Evolutionary conservation across 1,140 invertebrate species (phyloP), one percentile per base, ranked within the genome.

Genomic region (Cryptotermes secundus): DNA sequence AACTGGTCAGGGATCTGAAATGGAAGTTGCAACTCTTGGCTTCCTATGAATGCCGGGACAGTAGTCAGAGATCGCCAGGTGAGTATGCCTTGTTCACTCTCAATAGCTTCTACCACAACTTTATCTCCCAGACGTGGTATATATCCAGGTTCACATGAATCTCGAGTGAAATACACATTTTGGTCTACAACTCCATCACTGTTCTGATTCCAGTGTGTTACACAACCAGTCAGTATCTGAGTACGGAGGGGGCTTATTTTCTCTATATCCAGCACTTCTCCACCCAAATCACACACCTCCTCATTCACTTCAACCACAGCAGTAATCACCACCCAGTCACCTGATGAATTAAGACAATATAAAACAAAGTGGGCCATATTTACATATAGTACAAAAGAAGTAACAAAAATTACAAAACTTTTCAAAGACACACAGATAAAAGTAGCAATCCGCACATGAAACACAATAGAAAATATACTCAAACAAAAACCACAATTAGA

Each of bases 261-360:
- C 84, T 90, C 88, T 4, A 94, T 89, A 86, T 93, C 89, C 80
- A 94, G 88, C 22, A 94, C 89, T 88, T 93, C 87, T 53, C 91
- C 92, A 80, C 86, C 86, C 16, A 90, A 86, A 88, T 92, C 89
- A 2, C 87, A 59, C n/a, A 90, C 89, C 35, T 90, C 86, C 85
- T 90, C 90, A 88, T 93, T 88, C n/a, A 92, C 86, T 87, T 93
- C 91, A 24, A 92, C 89, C 82, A 91, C 88, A 35, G 91, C 91
- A 53, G 91, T 90, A n/a, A 94, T 84, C 86, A 91, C 90, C 22
- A 94, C 81, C 92, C 93, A 94, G 87, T 95, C 94, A 10, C 94
- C 94, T 87, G 92, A 88, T 24, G 92, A 12, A 85, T 72, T 72
- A 72, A 72, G 26, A 19, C 45, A 83, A 42, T 10, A n/a, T n/a